Conservation (phyloP, 2,113 vertebrate species). For the Xenopus laevis region DNA sequence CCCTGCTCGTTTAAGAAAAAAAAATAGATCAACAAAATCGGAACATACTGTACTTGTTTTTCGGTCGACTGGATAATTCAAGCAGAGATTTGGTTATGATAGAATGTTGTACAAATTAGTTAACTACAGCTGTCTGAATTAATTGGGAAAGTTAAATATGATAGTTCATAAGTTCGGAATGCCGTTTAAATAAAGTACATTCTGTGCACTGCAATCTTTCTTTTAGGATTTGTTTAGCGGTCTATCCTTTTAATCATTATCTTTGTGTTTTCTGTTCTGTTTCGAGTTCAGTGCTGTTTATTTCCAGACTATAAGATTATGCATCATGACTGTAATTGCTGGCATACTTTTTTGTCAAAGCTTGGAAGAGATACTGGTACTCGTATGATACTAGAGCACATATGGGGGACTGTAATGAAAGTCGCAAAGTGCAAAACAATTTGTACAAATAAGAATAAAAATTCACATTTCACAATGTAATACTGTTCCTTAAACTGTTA, state of each 20-base stretch:
- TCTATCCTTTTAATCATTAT: conserved; percentile 32
- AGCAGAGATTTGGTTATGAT: too few relatives aligned
- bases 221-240: conserved; percentile 31
- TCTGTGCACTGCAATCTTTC: conserved; percentile 4
- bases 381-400: background rate
- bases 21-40: too few relatives aligned
- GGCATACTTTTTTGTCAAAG: conserved; percentile 3
- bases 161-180: conserved; percentile 8
- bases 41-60: too few relatives aligned
- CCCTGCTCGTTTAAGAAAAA: too few relatives aligned
- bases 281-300: conserved; percentile 4
- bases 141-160: conserved; percentile 3
- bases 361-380: background rate
- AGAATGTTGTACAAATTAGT: conserved; percentile 7
- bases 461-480: too few relatives aligned
- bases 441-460: too few relatives aligned
- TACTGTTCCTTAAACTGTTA: too few relatives aligned
- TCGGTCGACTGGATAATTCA: too few relatives aligned
- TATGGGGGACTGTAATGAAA: too few relatives aligned
- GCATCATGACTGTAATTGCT: conserved; percentile 33
- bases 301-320: conserved; percentile 3
- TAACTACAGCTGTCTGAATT: background rate
- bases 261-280: conserved; percentile 1
- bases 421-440: too few relatives aligned
- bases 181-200: conserved; percentile 20